Evolutionary conservation across 35 echinoderm and acorn worm species (phyloP).

Genomic region (Strongylocentrotus purpuratus): DNA sequence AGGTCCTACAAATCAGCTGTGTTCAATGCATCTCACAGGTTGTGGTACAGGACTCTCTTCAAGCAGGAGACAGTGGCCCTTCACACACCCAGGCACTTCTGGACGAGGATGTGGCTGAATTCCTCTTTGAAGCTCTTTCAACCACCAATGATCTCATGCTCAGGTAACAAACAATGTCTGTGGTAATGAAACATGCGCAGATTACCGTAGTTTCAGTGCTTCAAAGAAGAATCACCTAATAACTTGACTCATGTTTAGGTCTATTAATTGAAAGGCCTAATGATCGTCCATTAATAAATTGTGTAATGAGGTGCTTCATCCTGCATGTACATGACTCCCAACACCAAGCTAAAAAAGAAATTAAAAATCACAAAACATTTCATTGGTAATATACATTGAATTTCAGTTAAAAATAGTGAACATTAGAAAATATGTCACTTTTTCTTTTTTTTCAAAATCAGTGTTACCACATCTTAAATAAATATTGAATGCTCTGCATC

Average conservation of each 20-base stretch:
- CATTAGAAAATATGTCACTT: too few species aligned
- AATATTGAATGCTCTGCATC: too few species aligned
- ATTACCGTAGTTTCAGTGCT: too few species aligned
- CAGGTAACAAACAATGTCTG: background rate
- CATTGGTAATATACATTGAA: too few species aligned
- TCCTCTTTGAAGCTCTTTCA: conserved; percentile 63
- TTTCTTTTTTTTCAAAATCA: too few species aligned
- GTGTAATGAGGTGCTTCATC: background rate
- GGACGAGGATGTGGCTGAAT: conserved; percentile 66
- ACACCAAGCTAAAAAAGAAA: background rate
- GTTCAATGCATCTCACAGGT: conserved; percentile 62
- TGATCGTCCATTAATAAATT: too few species aligned
- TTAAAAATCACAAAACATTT: background rate
- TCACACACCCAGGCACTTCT: conserved; percentile 46
- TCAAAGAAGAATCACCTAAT: too few species aligned
- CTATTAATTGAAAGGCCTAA: too few species aligned
- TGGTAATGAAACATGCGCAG: too few species aligned
- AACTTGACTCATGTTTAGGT: too few species aligned
- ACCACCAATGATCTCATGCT: conserved; percentile 51
- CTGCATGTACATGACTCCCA: background rate
- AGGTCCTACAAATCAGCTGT: conserved; percentile 38
- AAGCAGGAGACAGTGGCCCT: background rate
- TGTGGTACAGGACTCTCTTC: background rate
- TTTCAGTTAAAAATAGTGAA: too few species aligned
- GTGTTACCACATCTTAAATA: too few species aligned